phyloP scores from a whole-genome alignment of 1,140 invertebrate genomes.

The Zophobas morio region DNA sequence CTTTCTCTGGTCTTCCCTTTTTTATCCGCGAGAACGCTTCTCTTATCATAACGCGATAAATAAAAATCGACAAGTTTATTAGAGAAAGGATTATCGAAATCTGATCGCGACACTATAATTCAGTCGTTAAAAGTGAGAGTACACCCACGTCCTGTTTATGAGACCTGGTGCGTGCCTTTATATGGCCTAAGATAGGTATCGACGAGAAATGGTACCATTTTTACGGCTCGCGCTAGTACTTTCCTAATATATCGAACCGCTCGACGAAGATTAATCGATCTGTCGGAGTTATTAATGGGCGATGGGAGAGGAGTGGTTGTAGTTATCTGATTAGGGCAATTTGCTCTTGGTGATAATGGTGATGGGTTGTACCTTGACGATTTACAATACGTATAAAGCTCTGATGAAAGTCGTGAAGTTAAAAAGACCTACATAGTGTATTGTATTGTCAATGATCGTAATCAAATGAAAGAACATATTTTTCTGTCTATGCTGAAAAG shows the following conservation, averaged over 20 bases:
- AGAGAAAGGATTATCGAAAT: constrained; percentile 39
- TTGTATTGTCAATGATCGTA: too few relatives aligned
- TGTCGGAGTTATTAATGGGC: constrained; percentile 16
- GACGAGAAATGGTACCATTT: neutral
- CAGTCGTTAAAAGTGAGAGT: constrained; percentile 35
- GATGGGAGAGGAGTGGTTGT: neutral
- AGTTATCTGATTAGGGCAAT: constrained; percentile 8
- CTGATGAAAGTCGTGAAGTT: too few relatives aligned
- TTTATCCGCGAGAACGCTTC: constrained; percentile 10
- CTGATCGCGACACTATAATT: constrained; percentile 9
- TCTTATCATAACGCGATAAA: constrained; percentile 13
- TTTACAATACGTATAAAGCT: too few relatives aligned
- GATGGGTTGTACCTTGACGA: too few relatives aligned
- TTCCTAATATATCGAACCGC: neutral
- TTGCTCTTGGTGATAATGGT: neutral
- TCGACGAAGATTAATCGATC: constrained; percentile 19
- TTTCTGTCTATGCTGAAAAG: too few relatives aligned
- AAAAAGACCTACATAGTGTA: too few relatives aligned
- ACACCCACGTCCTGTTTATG: constrained; percentile 24
- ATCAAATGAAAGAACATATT: too few relatives aligned
- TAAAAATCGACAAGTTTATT: constrained; percentile 29
- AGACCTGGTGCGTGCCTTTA: constrained; percentile 18
- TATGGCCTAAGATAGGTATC: constrained; percentile 15
- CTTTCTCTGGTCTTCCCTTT: constrained; percentile 28
- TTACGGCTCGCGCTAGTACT: neutral